These are phyloP conservation scores for Lasiommata megera DNA, from an alignment of 2,888 invertebrate genomes.

Conservation along the genomic window DNA sequence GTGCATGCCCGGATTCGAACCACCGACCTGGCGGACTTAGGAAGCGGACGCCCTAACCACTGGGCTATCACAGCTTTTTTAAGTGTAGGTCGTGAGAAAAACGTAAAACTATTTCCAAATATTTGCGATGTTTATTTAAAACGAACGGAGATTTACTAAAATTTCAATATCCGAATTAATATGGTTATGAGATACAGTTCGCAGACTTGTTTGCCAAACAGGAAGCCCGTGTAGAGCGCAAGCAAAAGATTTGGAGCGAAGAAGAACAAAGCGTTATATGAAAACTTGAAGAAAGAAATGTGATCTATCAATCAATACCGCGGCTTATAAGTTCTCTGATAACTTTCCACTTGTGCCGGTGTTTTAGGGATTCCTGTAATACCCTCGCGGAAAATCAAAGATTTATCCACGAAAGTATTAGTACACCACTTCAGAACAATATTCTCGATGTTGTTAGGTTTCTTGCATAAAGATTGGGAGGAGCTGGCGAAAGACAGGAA, in stretches of 20 bases:
- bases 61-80: no score
- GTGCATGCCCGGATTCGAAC: no score
- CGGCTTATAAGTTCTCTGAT: conserved; percentile 30
- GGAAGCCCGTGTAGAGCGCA: conserved; percentile 20
- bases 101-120: no score
- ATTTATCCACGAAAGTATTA: conserved; percentile 1
- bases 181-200: not conserved
- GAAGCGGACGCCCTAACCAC: no score
- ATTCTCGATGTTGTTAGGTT: not conserved
- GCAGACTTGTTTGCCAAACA: not conserved
- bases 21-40: no score
- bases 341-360: conserved; percentile 22
- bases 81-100: no score
- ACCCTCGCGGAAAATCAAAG: conserved; percentile 5
- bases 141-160: no score
- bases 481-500: no score
- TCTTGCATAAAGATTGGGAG: no score
- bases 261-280: conserved; percentile 30
- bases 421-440: not conserved
- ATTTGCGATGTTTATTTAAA: no score
- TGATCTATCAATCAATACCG: conserved; percentile 39
- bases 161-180: no score
- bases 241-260: conserved; percentile 27
- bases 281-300: conserved; percentile 34
- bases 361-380: conserved; percentile 17